phyloP scores from a whole-genome alignment of 2,888 invertebrate species.

The Phaonia tiefii region DNA sequence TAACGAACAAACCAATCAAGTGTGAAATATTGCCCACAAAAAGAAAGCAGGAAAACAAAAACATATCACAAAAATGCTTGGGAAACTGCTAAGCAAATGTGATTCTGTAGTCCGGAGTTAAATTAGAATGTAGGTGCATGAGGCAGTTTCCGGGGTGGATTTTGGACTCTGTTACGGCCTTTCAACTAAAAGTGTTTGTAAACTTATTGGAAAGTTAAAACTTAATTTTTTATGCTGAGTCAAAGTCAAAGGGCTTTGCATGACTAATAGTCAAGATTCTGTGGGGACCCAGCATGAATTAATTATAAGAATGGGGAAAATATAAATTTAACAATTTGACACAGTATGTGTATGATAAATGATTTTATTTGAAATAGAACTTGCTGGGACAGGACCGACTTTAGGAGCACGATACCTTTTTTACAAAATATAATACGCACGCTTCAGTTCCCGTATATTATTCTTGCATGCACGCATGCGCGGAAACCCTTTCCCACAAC shows the following conservation, averaged over 20 bases:
- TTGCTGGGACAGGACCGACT: neutral
- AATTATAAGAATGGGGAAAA: slow-evolving; percentile 55
- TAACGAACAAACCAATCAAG: slow-evolving; percentile 74
- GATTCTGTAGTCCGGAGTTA: neutral
- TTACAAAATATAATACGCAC: no score
- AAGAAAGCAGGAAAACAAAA: slow-evolving; percentile 51
- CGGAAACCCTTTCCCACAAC: no score
- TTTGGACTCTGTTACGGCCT: no score
- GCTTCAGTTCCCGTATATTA: no score
- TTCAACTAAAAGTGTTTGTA: slow-evolving; percentile 57
- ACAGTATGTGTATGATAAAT: slow-evolving; percentile 33
- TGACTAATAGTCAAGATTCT: slow-evolving; percentile 40
- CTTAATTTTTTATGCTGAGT: slow-evolving; percentile 56
- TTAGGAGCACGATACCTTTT: no score
- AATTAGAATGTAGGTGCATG: neutral
- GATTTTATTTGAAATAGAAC: neutral
- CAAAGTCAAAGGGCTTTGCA: slow-evolving; percentile 59
- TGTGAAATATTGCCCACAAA: slow-evolving; percentile 67
- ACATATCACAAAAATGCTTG: slow-evolving; percentile 48
- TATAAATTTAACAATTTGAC: slow-evolving; percentile 61
- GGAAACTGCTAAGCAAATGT: slow-evolving; percentile 31
- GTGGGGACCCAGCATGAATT: slow-evolving; percentile 59
- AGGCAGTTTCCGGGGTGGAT: slow-evolving; percentile 28
- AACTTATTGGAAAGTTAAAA: slow-evolving; percentile 57
- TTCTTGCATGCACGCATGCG: no score